Conservation (phyloP, 1,140 invertebrate species). For the Oppia nitens region DNA sequence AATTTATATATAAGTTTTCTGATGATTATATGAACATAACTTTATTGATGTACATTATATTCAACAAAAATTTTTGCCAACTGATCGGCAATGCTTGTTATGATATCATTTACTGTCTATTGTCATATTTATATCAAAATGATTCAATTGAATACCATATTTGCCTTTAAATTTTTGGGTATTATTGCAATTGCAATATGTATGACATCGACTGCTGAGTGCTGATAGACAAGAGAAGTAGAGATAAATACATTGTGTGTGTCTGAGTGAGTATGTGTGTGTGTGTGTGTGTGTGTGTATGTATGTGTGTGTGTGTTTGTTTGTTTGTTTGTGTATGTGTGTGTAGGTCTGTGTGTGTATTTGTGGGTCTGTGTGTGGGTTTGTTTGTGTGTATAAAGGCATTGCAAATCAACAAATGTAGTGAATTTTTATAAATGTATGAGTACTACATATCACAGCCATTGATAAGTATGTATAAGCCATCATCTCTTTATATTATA, state of each 20-base stretch:
- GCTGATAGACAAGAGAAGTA: not conserved
- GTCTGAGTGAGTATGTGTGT: not conserved
- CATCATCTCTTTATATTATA: no score
- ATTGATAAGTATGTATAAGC: no score
- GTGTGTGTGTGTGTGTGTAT: not conserved
- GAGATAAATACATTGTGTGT: no score
- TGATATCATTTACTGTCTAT: not conserved
- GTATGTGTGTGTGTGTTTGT: no score
- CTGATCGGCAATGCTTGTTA: not conserved
- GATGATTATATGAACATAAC: not conserved
- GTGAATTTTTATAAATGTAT: no score
- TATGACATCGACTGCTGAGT: not conserved
- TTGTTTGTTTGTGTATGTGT: no score
- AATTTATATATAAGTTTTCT: not conserved
- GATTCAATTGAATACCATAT: not conserved
- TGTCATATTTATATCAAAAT: not conserved
- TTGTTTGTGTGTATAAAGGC: no score
- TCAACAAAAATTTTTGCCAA: not conserved
- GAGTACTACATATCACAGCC: no score
- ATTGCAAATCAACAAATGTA: no score
- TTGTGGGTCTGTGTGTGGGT: no score
- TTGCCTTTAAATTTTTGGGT: not conserved
- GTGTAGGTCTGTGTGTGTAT: no score
- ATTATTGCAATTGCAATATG: not conserved
- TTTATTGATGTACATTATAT: not conserved